Evolutionary conservation across 2,113 vertebrate species (phyloP), one percentile per base, ranked within the genome.

Genomic region (Menura novaehollandiae): DNA sequence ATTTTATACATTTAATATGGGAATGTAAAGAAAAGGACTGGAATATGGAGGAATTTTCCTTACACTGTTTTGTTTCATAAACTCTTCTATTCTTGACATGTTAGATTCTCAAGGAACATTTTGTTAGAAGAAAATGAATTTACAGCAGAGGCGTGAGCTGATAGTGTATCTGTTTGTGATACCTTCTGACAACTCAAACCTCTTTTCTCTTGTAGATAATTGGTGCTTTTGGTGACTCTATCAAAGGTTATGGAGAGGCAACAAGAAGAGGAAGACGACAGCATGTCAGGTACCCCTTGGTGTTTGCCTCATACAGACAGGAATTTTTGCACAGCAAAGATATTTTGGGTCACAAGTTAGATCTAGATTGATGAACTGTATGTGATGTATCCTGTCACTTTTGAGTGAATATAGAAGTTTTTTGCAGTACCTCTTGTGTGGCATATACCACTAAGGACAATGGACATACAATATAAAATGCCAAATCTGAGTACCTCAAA

Each of bases 191-290:
- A 93, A 60, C 22, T 52, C 33, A 62, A 76, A 71, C 14, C 56
- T 76, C 62, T 94, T 83, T 79, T 32, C 76, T 93, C 58, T 80
- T 91, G 14, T 92, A 99, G 99, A 95, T 99, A 49, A 98, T 99
- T 37, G 97, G 98, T 93, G 98, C 98, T 80, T 99, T 99, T 89
- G 99, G 99, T 7, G 99, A 99, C 85, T 98, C 99, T 20, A 95
- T 99, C 59, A 99, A 98, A 97, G 99, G 99, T 67, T 99, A 99
- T 16, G 99, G 99, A 30, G 99, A 99, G 95, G 97, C 94, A 18
- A 99, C 99, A 2, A 98, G 99, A 44, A 98, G 99, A n/a, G 99
- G 99, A 68, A 98, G 99, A 94, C 98, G 99, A 91, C 99, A 99
- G 69, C 97, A 98, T 81, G 98, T 99, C 95, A 99, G 99, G 99